Evolutionary conservation across 2,888 invertebrate genomes (phyloP), one percentile per base, ranked within the genome.

Genomic region (Silvanus unidentatus): DNA sequence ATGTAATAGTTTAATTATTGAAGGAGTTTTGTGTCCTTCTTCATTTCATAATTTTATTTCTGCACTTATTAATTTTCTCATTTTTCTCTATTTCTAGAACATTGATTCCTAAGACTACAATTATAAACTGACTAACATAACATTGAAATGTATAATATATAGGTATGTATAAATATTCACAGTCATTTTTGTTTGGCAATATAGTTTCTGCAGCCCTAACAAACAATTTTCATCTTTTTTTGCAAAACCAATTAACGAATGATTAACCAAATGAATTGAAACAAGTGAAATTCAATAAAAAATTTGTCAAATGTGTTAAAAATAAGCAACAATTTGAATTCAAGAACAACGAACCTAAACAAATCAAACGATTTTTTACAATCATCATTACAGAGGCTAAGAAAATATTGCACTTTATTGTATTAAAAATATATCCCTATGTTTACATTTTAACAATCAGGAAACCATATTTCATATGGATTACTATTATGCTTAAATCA

Each of bases 171-270:
- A 66, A 64, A 64, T 65, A 67, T 69, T 69, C 69, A 69, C 70
- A 70, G 69, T 70, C 70, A 69, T 69, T 53, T 37, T 64, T 65
- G 63, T 69, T 70, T 70, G 69, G 69, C 69, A 68, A 66, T 60
- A 65, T 55, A 63, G 57, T 62, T 63, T 57, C 54, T 58, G 57
- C 49, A 60, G 59, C 60, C 55, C 49, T 50, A 56, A 50, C 52
- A 50, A 52, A 49, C 48, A 51, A 53, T 55, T 12, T 32, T 28
- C 28, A 28, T n/a, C n/a, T n/a, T n/a, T n/a, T 22, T 3, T 22
- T 5, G 22, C 22, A 8, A 45, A 43, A 40, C 44, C 22, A 48
- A 51, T 30, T 35, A 49, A 39, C 32, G 40, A 13, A 44, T 22
- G 16, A 12, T 36, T 40, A 37, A 40, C 16, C 37, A 29, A 28